Evolutionary conservation across 1,140 invertebrate species (phyloP).

Genomic region (Saxidomus purpurata): DNA sequence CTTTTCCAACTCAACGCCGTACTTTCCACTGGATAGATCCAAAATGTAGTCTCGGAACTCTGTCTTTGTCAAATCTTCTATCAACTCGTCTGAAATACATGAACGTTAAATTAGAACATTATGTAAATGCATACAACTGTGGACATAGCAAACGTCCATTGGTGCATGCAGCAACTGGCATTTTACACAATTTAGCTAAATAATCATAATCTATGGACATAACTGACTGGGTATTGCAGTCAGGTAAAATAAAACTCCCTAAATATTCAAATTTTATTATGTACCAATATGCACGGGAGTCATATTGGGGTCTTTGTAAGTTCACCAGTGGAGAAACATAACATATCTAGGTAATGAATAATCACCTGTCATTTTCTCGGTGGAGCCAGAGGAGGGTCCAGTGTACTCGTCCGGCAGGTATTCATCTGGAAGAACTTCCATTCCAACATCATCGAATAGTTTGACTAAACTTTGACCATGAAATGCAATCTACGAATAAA

Average conservation of each 20-base stretch:
- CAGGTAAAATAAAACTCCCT: too few species aligned
- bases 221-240: too few species aligned
- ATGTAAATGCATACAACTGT: background rate
- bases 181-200: too few species aligned
- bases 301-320: background rate
- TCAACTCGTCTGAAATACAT: conserved; percentile 18
- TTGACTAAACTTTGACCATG: conserved; percentile 18
- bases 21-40: conserved; percentile 42
- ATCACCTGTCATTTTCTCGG: background rate
- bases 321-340: background rate
- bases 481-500: background rate
- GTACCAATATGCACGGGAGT: too few species aligned
- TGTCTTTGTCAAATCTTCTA: background rate
- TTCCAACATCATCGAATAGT: background rate
- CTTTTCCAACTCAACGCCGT: conserved; percentile 25
- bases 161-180: background rate
- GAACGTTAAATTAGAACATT: background rate
- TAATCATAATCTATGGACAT: too few species aligned
- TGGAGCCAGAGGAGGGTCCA: background rate
- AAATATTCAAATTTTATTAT: too few species aligned
- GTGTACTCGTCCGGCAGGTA: conserved; percentile 36
- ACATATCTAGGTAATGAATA: background rate
- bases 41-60: conserved; percentile 31
- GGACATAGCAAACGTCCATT: background rate
- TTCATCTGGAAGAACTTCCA: conserved; percentile 4